Conservation (phyloP, 2,888 invertebrate genomes). For the Tupiocoris notatus region DNA sequence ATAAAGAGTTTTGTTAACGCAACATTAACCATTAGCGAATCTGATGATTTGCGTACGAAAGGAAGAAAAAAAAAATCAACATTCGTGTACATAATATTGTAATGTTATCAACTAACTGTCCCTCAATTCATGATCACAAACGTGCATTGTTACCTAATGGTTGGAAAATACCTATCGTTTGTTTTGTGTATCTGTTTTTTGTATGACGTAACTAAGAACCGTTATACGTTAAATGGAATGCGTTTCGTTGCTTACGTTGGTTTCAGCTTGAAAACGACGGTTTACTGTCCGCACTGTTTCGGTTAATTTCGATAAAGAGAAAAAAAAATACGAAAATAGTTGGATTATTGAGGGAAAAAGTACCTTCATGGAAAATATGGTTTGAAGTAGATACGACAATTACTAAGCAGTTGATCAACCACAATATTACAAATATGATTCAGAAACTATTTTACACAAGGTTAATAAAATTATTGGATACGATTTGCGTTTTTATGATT, state of each 20-base stretch:
- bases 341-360: neutral
- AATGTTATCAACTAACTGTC: slow-evolving; percentile 46
- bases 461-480: slow-evolving; percentile 45
- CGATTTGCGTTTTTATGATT: slow-evolving; percentile 10
- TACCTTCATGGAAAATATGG: slow-evolving; percentile 24
- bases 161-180: slow-evolving; percentile 26
- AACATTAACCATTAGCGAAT: slow-evolving; percentile 41
- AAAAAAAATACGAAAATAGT: neutral
- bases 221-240: slow-evolving; percentile 26
- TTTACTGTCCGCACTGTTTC: neutral
- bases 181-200: slow-evolving; percentile 30
- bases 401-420: slow-evolving; percentile 42
- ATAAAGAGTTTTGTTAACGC: slow-evolving; percentile 42
- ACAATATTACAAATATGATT: slow-evolving; percentile 42
- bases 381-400: slow-evolving; percentile 37
- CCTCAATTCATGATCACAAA: slow-evolving; percentile 45
- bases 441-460: slow-evolving; percentile 44
- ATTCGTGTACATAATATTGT: slow-evolving; percentile 47
- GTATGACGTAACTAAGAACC: slow-evolving; percentile 31
- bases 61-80: slow-evolving; percentile 37
- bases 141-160: slow-evolving; percentile 33
- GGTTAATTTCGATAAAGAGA: neutral
- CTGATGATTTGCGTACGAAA: slow-evolving; percentile 35
- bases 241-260: neutral
- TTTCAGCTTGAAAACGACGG: slow-evolving; percentile 25